phyloP scores from a whole-genome alignment of 2,113 vertebrate genomes.

The Otolemur garnettii region DNA sequence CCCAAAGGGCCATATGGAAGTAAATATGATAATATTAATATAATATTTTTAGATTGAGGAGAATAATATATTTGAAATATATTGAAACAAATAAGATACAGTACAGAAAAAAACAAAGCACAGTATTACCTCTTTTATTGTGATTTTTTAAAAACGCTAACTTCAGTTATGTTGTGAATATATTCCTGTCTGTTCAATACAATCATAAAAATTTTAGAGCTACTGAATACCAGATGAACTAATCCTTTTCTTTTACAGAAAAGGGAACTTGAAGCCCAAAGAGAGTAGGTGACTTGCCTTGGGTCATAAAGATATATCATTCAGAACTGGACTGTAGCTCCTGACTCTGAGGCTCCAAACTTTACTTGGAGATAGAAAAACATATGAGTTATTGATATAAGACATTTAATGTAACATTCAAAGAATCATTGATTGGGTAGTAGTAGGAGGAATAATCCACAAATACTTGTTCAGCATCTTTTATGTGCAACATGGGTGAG shows the following conservation, averaged over 20 bases:
- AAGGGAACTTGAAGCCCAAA: background rate
- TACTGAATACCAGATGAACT: background rate
- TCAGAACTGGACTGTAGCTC: conserved; percentile 37
- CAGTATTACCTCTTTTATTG: background rate
- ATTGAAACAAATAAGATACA: background rate
- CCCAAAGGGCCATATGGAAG: background rate
- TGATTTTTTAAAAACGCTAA: background rate
- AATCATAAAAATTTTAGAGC: background rate
- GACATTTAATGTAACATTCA: conserved; percentile 24
- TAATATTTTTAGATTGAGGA: conserved; percentile 16
- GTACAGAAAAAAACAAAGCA: background rate
- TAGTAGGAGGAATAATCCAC: conserved; percentile 40
- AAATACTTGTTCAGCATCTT: conserved; percentile 5
- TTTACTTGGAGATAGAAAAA: conserved; percentile 4
- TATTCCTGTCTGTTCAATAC: background rate
- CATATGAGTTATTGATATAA: background rate
- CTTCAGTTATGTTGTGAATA: conserved; percentile 19
- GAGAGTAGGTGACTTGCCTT: background rate
- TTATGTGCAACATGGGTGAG: background rate
- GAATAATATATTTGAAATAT: background rate
- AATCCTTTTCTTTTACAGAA: background rate
- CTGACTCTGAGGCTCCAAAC: background rate
- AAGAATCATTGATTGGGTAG: background rate
- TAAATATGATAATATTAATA: background rate
- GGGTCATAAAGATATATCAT: background rate